Base-by-base conservation (phyloP, 2,888 invertebrate genomes). In the Tetheella fluctuosa region DNA sequence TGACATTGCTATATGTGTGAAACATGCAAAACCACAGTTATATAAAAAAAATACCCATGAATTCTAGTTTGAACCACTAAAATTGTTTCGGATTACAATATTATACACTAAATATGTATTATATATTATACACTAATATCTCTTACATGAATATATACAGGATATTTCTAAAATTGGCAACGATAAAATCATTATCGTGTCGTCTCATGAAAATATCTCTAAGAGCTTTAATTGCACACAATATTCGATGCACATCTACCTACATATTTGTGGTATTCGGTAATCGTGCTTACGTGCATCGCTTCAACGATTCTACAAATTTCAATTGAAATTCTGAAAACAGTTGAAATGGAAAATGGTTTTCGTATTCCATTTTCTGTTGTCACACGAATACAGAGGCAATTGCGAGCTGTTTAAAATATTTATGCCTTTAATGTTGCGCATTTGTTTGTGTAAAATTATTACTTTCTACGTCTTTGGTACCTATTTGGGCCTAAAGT, bases 281-380 rank as follows among this genome's bases (percentile, higher is more conserved):
- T 71, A 69, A 66, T 66, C 7, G 58, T 34, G 34, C 37, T 17
- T 66, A 69, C 73, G 74, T 74, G 73, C 25, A 55, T 25, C 10
- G 74, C 23, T 59, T 65, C 48, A 39, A 58, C 28, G 57, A 52
- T 55, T 55, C 13, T 23, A 55, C 55, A n/a, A 55, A 34, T 13
- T 34, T 55, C 20, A 48, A 34, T 34, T 55, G 55, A 55, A 55
- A 37, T 55, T 20, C 55, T n/a, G 34, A 55, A 30, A 55, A 55
- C 34, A 34, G 55, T 55, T 55, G 12, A 30, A 54, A 54, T 54
- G 30, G 54, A 10, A 30, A 54, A 30, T 54, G 30, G 30, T 23
- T 23, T 55, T 34, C 34, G 13, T 20, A 37, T 55, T 20, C 34
- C 37, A 25, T 20, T 23, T 55, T 20, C 55, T 20, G 30, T 55